phyloP scores from a whole-genome alignment of 1,140 invertebrate genomes.

The Gryon sp. region DNA sequence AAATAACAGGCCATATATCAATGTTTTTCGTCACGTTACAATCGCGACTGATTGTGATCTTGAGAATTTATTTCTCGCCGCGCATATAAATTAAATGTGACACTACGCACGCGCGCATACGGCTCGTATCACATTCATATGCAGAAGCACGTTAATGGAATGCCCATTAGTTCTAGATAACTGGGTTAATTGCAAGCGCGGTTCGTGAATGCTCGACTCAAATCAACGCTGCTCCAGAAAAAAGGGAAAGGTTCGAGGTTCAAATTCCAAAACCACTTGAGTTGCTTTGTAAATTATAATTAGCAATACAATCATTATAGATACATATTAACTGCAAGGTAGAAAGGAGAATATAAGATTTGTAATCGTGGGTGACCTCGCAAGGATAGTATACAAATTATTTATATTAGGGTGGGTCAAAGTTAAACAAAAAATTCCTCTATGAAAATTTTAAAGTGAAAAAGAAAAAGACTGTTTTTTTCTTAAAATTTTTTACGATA shows the following conservation, averaged over 20 bases:
- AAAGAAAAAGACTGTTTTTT: too few species aligned
- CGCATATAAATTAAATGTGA: constrained; percentile 60
- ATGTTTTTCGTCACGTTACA: constrained; percentile 64
- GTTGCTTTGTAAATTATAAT: too few species aligned
- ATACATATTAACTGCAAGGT: too few species aligned
- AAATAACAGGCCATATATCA: constrained; percentile 58
- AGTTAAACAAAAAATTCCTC: too few species aligned
- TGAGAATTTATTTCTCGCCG: constrained; percentile 57
- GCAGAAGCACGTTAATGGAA: constrained; percentile 63
- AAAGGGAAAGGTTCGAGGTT: constrained; percentile 64
- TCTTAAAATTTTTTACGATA: too few species aligned
- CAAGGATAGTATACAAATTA: too few species aligned
- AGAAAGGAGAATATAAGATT: too few species aligned
- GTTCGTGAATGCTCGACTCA: constrained; percentile 18
- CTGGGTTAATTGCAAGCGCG: constrained; percentile 67
- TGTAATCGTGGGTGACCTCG: too few species aligned
- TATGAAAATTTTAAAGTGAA: too few species aligned
- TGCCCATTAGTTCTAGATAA: constrained; percentile 70
- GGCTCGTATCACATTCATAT: constrained; percentile 50
- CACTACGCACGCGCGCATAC: constrained; percentile 51
- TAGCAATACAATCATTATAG: too few species aligned
- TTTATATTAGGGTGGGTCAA: too few species aligned
- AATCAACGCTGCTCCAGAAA: constrained; percentile 56
- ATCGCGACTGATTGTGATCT: constrained; percentile 61
- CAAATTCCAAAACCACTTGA: constrained; percentile 14